Evolutionary conservation across 2,888 invertebrate genomes (phyloP), one percentile per base, ranked within the genome.

Genomic region (Melitaea athalia): DNA sequence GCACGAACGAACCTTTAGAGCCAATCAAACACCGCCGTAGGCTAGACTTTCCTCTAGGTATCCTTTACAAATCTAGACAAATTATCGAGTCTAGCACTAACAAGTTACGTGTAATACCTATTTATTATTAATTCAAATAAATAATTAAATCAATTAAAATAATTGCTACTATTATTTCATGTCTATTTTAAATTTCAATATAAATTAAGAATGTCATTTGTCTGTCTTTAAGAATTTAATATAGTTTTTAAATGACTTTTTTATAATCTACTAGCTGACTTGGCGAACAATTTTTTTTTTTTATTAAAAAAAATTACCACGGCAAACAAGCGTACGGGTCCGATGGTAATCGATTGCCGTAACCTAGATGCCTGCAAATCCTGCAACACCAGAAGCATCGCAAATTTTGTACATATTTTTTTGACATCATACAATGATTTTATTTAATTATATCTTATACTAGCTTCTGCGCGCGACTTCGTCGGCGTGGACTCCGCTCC

Each of bases 61-160:
- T 38, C 61, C 7, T 17, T 57, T 61, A 62, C 24, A 55, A 42
- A 42, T 57, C 57, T 38, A 57, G 62, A 67, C 66, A 67, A 67
- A 67, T 67, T 38, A 62, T 55, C 45, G 31, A 17, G 38, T 38
- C 43, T 7, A 67, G 49, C 66, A 47, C 38, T 67, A 62, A 67
- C 66, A 62, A 62, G 61, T n/a, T 17, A 24, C 45, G 12, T 53
- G 47, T 67, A 62, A 57, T 38, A n/a, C n/a, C n/a, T n/a, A n/a
- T 15, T 57, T 67, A 42, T 53, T 62, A 67, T 67, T 67, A 55
- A 67, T 62, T 57, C 55, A 49, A 67, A 67, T 67, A 62, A 62
- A 67, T 67, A 67, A 67, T 62, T 55, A 17, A 33, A 49, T 62
- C 47, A 49, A 67, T 67, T 62, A 38, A 61, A 66, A 61, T 67